These are phyloP conservation scores for Megalonaias nervosa DNA, from an alignment of 1,140 invertebrate species.

Conservation along the genomic window DNA sequence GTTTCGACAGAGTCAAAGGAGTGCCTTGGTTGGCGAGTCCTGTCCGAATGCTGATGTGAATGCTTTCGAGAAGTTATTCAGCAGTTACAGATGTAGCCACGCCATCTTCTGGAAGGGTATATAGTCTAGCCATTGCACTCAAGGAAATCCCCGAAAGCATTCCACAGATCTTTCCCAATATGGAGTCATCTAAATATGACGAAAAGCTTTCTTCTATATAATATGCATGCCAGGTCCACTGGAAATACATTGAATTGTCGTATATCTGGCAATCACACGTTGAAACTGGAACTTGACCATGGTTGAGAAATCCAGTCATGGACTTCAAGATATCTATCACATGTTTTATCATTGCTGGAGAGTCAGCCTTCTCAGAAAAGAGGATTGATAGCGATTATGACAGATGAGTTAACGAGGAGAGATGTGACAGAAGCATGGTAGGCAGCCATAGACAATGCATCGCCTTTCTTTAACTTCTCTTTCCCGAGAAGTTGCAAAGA, in stretches of 20 bases:
- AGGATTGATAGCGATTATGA: too few species aligned
- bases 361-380: too few species aligned
- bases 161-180: constrained; percentile 32
- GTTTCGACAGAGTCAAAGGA: background rate
- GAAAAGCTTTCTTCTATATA: constrained; percentile 37
- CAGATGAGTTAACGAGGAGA: too few species aligned
- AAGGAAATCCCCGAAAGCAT: constrained; percentile 18
- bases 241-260: constrained; percentile 36
- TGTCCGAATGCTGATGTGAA: constrained; percentile 1
- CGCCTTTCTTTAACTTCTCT: too few species aligned
- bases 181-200: constrained; percentile 34
- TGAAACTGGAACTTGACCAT: too few species aligned
- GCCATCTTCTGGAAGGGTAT: background rate
- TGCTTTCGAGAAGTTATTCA: constrained; percentile 20
- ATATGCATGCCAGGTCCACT: constrained; percentile 39
- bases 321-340: too few species aligned
- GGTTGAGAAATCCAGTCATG: too few species aligned
- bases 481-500: too few species aligned
- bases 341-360: too few species aligned
- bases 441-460: too few species aligned
- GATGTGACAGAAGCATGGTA: too few species aligned
- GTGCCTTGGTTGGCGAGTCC: background rate
- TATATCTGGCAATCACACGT: too few species aligned
- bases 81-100: constrained; percentile 16
- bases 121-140: constrained; percentile 27